Base-by-base conservation (phyloP, 2,888 invertebrate species). In the Boloria euphrosyne region DNA sequence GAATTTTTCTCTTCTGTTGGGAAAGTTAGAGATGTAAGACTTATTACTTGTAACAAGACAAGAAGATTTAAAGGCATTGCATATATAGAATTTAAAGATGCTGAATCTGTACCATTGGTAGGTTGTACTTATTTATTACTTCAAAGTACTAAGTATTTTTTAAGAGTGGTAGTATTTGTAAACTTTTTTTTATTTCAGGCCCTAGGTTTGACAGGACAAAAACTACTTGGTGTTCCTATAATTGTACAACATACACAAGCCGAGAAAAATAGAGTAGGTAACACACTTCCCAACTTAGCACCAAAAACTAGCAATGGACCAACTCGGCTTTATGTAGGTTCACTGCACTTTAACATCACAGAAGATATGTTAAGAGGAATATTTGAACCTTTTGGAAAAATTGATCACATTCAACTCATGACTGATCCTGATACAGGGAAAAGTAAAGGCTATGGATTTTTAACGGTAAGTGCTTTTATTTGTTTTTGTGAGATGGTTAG, bases 1-100 rank as follows among this genome's bases (percentile, higher is more conserved):
- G 99, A 99, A 87, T 99, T 99, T 88, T 99, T 99, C 88, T 98
- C 98, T 38, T 97, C 98, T 69, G 99, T 99, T 68, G 99, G 99
- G 53, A 98, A 98, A 94, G 98, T 98, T 67, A 95, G 98, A 76
- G 99, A 99, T 93, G 99, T 99, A 18, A 94, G 99, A 79, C 95
- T 99, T 76, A 99, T 99, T 67, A 98, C 98, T 65, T 99, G 99
- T 89, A 99, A 99, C 89, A 99, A 99, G 89, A 99, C 99, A 0
- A 95, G 99, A 80, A 93, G 99, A 74, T 99, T 99, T 80, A 99
- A 99, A 90, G 99, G 99, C 54, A 99, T 99, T 78, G 98, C 99
- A n/a, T 99, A 99, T 83, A 98, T 99, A 68, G 99, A 99, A 90
- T 99, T 99, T 84, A 96, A 97, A 87, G 99, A 99, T 92, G 97